Percentiles rank a stretch among this genome's conserved stretches.
These are phyloP conservation scores for Lepidurus apus DNA, from an alignment of 1,140 invertebrate species.

Conservation along the genomic window DNA sequence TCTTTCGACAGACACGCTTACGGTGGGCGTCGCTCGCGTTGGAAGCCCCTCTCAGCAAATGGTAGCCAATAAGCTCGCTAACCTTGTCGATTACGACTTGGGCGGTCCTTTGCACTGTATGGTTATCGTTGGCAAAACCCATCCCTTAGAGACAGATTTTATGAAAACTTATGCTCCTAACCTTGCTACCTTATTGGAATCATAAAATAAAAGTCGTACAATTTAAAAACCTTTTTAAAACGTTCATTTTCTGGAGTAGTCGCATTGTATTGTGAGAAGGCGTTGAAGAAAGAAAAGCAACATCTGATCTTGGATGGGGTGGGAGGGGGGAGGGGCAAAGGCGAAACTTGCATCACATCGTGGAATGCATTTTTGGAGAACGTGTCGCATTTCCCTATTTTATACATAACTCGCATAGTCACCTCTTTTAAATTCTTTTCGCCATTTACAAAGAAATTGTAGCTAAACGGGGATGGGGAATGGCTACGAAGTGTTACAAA, in stretches of 20 bases:
- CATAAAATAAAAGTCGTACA: neutral
- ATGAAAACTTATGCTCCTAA: conserved; percentile 46
- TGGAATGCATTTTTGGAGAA: conserved; percentile 1
- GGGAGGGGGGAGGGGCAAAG: neutral
- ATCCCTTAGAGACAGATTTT: conserved; percentile 89
- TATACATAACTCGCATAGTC: conserved; percentile 9
- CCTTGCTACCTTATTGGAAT: neutral
- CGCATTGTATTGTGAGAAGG: conserved; percentile 21
- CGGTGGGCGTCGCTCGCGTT: conserved; percentile 81
- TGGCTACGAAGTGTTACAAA: neutral
- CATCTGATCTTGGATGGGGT: neutral
- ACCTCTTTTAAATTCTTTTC: neutral
- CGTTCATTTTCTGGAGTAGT: neutral
- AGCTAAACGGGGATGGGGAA: neutral
- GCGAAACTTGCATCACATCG: conserved; percentile 10
- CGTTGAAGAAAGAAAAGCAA: neutral
- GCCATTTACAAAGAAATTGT: neutral
- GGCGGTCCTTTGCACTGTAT: conserved; percentile 89
- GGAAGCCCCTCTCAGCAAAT: conserved; percentile 81
- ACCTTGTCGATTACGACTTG: conserved; percentile 71
- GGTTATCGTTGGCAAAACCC: conserved; percentile 74
- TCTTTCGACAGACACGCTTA: conserved; percentile 51
- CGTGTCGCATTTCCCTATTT: neutral
- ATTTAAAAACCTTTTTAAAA: neutral
- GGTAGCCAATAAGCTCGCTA: conserved; percentile 59